Evolutionary conservation across 2,888 invertebrate genomes (phyloP).

Genomic region (Apamea epomidion): DNA sequence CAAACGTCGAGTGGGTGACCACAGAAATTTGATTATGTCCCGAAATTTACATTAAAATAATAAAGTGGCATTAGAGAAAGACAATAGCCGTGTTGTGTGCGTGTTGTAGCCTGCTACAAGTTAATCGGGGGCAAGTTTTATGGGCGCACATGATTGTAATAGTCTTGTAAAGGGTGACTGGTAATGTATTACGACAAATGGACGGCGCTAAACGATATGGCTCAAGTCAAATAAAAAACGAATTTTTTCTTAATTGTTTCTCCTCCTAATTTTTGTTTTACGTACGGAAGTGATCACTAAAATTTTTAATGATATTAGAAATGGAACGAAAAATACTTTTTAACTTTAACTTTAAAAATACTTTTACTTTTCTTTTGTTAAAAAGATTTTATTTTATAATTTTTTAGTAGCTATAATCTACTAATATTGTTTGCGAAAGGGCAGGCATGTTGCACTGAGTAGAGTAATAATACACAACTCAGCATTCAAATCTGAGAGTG

Average conservation of each 20-base stretch:
- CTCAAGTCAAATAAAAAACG: constrained; percentile 44
- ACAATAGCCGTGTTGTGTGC: constrained; percentile 72
- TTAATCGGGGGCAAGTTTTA: constrained; percentile 80
- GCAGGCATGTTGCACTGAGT: too few species aligned
- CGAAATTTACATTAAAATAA: constrained; percentile 81
- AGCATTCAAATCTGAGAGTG: too few species aligned
- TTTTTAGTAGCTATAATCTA: too few species aligned
- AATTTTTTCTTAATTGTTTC: constrained; percentile 1
- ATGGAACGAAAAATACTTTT: constrained; percentile 36
- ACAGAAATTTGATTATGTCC: constrained; percentile 80
- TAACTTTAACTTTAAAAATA: too few species aligned
- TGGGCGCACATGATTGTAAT: constrained; percentile 80
- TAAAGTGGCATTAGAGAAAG: constrained; percentile 72
- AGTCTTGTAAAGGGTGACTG: constrained; percentile 80
- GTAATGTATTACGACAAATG: constrained; percentile 77
- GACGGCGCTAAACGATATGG: constrained; percentile 65
- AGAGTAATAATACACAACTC: too few species aligned
- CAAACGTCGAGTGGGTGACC: constrained; percentile 76
- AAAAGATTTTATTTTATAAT: too few species aligned
- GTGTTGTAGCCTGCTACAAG: constrained; percentile 73
- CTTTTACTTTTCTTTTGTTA: too few species aligned
- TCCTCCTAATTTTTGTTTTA: constrained; percentile 11
- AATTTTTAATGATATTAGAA: constrained; percentile 40
- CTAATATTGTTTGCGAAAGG: too few species aligned
- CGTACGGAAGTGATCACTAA: not conserved